phyloP scores from a whole-genome alignment of 2,888 invertebrate species.

The Nysson spinosus region DNA sequence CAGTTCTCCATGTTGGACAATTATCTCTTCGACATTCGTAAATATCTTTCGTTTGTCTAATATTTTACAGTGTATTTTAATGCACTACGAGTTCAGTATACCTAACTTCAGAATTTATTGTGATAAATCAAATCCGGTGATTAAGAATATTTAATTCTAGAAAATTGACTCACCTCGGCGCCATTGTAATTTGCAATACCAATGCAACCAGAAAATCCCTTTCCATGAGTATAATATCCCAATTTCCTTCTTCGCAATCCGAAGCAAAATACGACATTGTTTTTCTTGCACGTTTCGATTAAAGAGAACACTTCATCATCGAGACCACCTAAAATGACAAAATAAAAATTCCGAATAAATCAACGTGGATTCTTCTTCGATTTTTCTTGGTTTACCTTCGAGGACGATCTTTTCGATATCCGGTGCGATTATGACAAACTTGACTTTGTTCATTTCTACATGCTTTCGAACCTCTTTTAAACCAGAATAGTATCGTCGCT shows the following conservation, averaged over 20 bases:
- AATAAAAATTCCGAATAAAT: background rate
- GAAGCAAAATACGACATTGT: conserved; percentile 60
- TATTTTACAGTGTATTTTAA: too few species aligned
- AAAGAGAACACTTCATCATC: conserved; percentile 59
- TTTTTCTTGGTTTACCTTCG: conserved; percentile 49
- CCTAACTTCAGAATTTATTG: too few species aligned
- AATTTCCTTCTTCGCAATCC: conserved; percentile 65
- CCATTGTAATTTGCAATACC: conserved; percentile 66
- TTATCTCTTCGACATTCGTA: too few species aligned
- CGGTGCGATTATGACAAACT: conserved; percentile 65
- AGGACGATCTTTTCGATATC: conserved; percentile 63
- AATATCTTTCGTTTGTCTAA: too few species aligned
- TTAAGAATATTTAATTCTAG: too few species aligned
- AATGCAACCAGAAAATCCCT: conserved; percentile 61
- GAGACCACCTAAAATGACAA: conserved; percentile 60
- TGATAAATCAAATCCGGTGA: too few species aligned
- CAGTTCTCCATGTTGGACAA: too few species aligned
- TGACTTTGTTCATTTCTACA: conserved; percentile 61
- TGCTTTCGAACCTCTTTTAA: conserved; percentile 65
- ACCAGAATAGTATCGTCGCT: conserved; percentile 64
- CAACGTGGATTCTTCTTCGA: background rate
- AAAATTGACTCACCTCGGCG: conserved; percentile 60
- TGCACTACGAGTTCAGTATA: too few species aligned
- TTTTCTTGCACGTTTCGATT: conserved; percentile 52
- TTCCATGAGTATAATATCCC: conserved; percentile 66